These are phyloP conservation scores for Homarus americanus DNA, from an alignment of 1,140 invertebrate genomes.

Conservation along the genomic window DNA sequence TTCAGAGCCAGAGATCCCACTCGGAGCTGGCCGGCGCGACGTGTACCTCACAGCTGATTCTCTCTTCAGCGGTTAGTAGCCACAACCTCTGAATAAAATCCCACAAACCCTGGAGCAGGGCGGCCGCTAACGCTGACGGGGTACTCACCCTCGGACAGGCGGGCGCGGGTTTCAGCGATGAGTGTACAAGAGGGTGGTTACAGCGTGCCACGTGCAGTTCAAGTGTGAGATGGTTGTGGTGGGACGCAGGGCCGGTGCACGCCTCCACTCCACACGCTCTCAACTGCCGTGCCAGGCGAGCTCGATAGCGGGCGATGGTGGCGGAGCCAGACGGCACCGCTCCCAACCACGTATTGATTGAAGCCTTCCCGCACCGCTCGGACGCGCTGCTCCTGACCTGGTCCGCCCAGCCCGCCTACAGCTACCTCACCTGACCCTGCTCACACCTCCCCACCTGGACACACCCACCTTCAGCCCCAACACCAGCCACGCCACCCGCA, in stretches of 20 bases:
- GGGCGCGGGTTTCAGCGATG: conserved; percentile 22
- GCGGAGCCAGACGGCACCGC: conserved; percentile 25
- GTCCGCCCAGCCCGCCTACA: conserved; percentile 48
- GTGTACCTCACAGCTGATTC: conserved; percentile 37
- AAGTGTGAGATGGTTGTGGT: conserved; percentile 36
- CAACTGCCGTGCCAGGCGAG: conserved; percentile 53
- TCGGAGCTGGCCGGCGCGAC: background rate
- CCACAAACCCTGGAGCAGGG: background rate
- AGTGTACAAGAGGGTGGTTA: conserved; percentile 11
- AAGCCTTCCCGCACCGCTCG: conserved; percentile 49
- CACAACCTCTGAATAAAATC: conserved; percentile 18
- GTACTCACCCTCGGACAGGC: conserved; percentile 46
- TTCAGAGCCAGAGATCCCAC: background rate
- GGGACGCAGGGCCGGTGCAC: conserved; percentile 38
- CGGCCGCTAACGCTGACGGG: no score
- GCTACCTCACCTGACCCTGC: conserved; percentile 48
- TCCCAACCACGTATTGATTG: conserved; percentile 57
- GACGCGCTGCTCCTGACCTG: conserved; percentile 49
- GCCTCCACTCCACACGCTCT: conserved; percentile 52
- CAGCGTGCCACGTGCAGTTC: conserved; percentile 51
- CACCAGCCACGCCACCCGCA: conserved; percentile 2
- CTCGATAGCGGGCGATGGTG: conserved; percentile 51
- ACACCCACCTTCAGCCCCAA: conserved; percentile 40
- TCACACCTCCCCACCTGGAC: conserved; percentile 48
- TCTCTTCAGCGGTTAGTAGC: conserved; percentile 19